A percentile compares a stretch with the other conserved stretches of the same genome.
Conservation (phyloP, 2,113 vertebrate genomes). For the Spea multiplicata region DNA sequence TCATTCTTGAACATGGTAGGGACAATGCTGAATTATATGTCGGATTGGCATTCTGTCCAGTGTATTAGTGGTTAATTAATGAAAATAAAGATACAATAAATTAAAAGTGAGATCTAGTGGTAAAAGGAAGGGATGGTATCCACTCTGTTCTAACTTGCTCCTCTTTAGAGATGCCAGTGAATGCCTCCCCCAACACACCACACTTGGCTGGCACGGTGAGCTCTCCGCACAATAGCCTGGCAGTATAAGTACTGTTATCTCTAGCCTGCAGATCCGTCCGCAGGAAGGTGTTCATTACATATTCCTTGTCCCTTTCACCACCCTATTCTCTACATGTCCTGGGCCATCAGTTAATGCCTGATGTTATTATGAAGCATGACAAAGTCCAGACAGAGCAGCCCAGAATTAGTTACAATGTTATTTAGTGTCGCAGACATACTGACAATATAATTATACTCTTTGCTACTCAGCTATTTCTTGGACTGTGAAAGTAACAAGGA, state of each 20-base stretch:
- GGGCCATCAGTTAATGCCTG: conserved; percentile 45
- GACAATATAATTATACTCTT: conserved; percentile 45
- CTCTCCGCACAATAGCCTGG: conserved; percentile 25
- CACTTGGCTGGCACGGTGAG: conserved; percentile 30
- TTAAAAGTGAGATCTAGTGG: conserved; percentile 6
- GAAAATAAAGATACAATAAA: background rate
- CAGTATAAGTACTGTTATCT: conserved; percentile 38
- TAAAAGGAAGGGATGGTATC: background rate
- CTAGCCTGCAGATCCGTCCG: conserved; percentile 30
- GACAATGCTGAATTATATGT: background rate
- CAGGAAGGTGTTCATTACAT: conserved; percentile 43
- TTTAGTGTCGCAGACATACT: conserved; percentile 29
- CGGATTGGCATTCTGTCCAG: background rate
- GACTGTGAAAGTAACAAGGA: conserved; percentile 23
- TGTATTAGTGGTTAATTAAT: background rate
- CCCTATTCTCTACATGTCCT: conserved; percentile 42
- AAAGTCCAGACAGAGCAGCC: conserved; percentile 39
- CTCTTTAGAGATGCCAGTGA: conserved; percentile 10
- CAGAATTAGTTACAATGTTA: conserved; percentile 47
- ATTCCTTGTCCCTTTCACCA: conserved; percentile 43
- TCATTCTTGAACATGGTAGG: background rate
- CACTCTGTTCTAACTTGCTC: conserved; percentile 9
- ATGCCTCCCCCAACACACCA: conserved; percentile 1
- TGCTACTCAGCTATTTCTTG: conserved; percentile 24
- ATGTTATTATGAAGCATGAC: conserved; percentile 40